Evolutionary conservation across 1,140 invertebrate genomes (phyloP).

Genomic region (Cyphomyrmex costatus): DNA sequence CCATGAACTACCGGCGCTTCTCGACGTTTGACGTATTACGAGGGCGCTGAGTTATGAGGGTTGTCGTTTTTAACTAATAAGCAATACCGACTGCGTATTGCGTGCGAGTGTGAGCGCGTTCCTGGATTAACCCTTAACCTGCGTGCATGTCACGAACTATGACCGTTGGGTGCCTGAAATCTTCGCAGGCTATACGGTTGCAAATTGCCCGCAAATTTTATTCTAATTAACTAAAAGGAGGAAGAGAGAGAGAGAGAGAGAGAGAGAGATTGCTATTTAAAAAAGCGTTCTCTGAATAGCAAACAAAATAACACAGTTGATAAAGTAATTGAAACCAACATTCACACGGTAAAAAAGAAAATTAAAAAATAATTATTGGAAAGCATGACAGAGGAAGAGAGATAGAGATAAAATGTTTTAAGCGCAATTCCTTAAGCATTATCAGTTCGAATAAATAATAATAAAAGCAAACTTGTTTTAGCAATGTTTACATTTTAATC

Average conservation of each 20-base stretch:
- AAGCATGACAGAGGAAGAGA: no score
- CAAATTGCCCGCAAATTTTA: slow-evolving; percentile 8
- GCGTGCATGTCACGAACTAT: slow-evolving; percentile 13
- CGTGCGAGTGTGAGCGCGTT: slow-evolving; percentile 27
- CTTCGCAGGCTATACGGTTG: not conserved
- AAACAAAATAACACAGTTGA: no score
- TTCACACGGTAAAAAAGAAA: no score
- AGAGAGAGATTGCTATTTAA: no score
- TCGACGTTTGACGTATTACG: slow-evolving; percentile 63
- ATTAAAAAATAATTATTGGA: no score
- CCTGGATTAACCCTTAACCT: slow-evolving; percentile 38
- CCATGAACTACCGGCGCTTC: slow-evolving; percentile 53
- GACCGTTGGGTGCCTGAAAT: not conserved
- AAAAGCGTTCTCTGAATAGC: no score
- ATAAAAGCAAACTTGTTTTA: not conserved
- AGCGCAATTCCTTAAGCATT: not conserved
- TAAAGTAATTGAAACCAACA: no score
- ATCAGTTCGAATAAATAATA: not conserved
- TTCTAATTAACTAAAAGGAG: slow-evolving; percentile 15
- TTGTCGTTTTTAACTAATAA: slow-evolving; percentile 63
- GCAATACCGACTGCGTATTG: slow-evolving; percentile 44
- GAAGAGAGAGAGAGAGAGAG: not conserved
- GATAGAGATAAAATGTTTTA: not conserved
- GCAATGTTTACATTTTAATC: not conserved
- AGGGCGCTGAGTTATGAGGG: slow-evolving; percentile 53